These are phyloP conservation scores for Halcyon leucocephala DNA, from an alignment of 2,797 vertebrate species.

Conservation along the genomic window DNA sequence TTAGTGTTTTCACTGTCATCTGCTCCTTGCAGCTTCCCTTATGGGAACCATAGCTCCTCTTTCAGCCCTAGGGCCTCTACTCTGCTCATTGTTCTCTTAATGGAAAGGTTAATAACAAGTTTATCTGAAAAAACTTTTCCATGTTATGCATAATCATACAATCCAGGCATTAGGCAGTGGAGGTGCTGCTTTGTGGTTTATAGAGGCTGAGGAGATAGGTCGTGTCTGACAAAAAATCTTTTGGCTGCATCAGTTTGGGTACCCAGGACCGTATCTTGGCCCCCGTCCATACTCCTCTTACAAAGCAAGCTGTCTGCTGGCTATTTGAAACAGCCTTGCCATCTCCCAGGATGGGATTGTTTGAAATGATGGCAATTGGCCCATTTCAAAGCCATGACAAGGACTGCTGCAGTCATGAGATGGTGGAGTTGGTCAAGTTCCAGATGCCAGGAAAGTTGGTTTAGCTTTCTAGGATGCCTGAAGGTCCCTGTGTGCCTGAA, in stretches of 20 bases:
- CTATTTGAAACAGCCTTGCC: background rate
- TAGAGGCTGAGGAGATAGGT: background rate
- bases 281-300: background rate
- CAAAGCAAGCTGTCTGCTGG: background rate
- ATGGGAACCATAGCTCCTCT: background rate
- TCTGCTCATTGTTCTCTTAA: background rate
- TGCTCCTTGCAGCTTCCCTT: background rate
- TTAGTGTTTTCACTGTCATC: background rate
- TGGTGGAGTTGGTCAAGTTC: background rate
- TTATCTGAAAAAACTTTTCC: background rate
- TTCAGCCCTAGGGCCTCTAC: background rate
- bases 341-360: background rate
- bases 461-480: background rate
- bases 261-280: fast-evolving
- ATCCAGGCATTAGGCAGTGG: background rate
- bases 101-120: background rate
- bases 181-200: background rate
- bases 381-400: background rate
- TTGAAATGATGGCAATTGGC: background rate
- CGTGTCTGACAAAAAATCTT: background rate
- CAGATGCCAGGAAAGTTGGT: background rate
- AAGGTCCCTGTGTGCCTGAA: background rate
- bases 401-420: background rate
- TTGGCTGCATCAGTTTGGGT: background rate
- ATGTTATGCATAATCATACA: background rate